Evolutionary conservation across 2,888 invertebrate species (phyloP), one percentile per base, ranked within the genome.

Genomic region (Argyresthia albistria): DNA sequence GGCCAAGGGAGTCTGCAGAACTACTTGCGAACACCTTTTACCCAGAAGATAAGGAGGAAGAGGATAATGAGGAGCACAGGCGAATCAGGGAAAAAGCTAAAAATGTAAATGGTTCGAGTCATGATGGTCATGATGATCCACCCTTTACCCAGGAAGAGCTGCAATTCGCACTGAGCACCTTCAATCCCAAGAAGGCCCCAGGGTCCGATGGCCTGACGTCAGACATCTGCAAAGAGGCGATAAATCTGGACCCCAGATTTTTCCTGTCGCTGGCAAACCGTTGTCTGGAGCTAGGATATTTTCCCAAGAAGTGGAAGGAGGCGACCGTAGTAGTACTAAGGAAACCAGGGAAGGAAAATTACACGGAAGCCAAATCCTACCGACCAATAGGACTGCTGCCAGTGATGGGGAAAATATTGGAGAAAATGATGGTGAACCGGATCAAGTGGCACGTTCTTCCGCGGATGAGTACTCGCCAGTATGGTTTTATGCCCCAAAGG

Each of bases 251-350:
- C 4, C 4, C n/a, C n/a, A n/a, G n/a, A n/a, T n/a, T 50, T 8
- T 50, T 50, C 39, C 15, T 52, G 42, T 46, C 12, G 15, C 15
- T 55, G 0, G 16, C 46, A 7, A 55, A 55, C 51, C 12, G 15
- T 1, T 55, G 51, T 39, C 48, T 55, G 36, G 10, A 35, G n/a
- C 35, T 16, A 11, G 37, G 48, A 7, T 9, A 53, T 15, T 58
- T 60, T 35, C 58, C 58, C 6, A 16, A 14, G 1, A 6, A 9
- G 0, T 60, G 58, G 59, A 57, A 59, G 47, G n/a, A 35, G 0
- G 55, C 56, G 0, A 37, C 16, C 1, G 56, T 60, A 6, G 43
- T 35, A 7, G 12, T 54, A 6, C 53, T 60, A 0, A 51, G 53
- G 8, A 60, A 60, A 35, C 50, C 56, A 1, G 54, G 48, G 0